Evolutionary conservation across 1,140 invertebrate genomes (phyloP).

Genomic region (Portunus trituberculatus): DNA sequence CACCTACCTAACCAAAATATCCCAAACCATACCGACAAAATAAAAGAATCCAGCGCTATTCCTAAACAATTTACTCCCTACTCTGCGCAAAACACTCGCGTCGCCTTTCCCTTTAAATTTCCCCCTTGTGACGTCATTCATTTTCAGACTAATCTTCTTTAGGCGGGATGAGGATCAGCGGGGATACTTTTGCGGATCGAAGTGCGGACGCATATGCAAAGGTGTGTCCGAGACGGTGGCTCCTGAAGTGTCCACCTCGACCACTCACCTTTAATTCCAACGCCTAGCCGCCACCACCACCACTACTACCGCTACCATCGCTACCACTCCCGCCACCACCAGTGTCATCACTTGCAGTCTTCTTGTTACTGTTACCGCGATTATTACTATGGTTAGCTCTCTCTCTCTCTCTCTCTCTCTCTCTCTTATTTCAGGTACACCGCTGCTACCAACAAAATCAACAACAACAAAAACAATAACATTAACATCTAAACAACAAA

Average conservation of each 20-base stretch:
- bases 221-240: background rate
- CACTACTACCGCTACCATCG: background rate
- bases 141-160: background rate
- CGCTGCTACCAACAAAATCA: too few species aligned
- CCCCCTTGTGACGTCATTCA: background rate
- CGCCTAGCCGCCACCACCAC: background rate
- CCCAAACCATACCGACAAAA: too few species aligned
- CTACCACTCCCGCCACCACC: background rate
- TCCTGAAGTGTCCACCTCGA: background rate
- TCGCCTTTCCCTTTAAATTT: background rate
- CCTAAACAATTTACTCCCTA: too few species aligned
- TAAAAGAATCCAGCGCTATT: too few species aligned
- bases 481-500: too few species aligned
- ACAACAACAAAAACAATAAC: too few species aligned
- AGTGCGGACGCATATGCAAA: background rate
- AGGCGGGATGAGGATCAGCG: background rate
- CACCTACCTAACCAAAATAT: too few species aligned
- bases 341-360: background rate
- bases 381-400: background rate
- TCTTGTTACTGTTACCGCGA: background rate
- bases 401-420: too few species aligned
- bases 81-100: too few species aligned
- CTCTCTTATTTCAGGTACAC: too few species aligned
- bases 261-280: conserved; percentile 1
- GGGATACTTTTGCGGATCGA: background rate